These are phyloP conservation scores for Rynchops niger DNA, from an alignment of 2,113 vertebrate species.

Conservation along the genomic window DNA sequence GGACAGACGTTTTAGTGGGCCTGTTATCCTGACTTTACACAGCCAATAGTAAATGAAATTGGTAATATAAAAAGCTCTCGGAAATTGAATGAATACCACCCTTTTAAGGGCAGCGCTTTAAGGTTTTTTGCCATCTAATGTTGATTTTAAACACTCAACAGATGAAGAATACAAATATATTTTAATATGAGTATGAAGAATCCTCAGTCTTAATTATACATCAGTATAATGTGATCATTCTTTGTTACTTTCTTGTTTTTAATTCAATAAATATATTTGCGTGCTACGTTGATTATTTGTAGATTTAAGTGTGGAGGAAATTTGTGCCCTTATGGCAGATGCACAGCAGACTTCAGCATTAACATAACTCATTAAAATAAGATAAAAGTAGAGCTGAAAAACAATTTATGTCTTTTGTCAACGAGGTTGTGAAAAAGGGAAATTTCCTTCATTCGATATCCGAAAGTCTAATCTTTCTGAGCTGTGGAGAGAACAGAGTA, in stretches of 20 bases:
- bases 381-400: conserved; percentile 71
- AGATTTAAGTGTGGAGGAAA: conserved; percentile 43
- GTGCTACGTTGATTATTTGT: conserved; percentile 31
- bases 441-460: conserved; percentile 25
- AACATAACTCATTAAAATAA: conserved; percentile 71
- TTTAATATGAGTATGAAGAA: neutral
- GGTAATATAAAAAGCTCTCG: neutral
- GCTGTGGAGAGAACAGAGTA: neutral
- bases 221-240: neutral
- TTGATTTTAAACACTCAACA: neutral
- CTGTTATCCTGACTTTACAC: neutral
- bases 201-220: neutral
- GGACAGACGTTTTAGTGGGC: neutral
- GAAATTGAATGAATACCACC: neutral
- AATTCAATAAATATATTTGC: conserved; percentile 28
- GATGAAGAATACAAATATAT: neutral
- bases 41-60: neutral
- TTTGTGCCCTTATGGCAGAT: conserved; percentile 54
- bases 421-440: conserved; percentile 30
- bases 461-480: conserved; percentile 37
- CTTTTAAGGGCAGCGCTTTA: neutral
- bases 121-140: neutral
- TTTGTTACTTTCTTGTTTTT: conserved; percentile 3
- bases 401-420: conserved; percentile 53
- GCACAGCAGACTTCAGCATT: conserved; percentile 64